These are phyloP conservation scores for Gasterosteus aculeatus DNA, from an alignment of 2,113 vertebrate genomes.

Conservation along the genomic window DNA sequence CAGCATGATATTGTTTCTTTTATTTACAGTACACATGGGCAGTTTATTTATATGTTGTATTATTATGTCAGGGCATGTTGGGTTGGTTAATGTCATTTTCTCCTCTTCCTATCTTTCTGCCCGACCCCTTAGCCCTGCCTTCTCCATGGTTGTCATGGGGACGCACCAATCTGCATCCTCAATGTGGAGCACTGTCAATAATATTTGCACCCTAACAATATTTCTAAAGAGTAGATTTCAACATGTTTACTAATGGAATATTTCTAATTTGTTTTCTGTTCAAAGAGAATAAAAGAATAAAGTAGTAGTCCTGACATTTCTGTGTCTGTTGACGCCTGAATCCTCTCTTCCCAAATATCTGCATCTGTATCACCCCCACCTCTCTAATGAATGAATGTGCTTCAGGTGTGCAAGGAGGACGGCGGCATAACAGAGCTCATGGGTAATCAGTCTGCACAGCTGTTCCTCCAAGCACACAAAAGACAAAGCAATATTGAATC, in stretches of 20 bases:
- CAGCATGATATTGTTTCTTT: constrained; percentile 61
- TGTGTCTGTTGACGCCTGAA: constrained; percentile 7
- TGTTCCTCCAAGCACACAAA: constrained; percentile 22
- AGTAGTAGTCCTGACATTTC: constrained; percentile 66
- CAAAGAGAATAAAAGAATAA: constrained; percentile 80
- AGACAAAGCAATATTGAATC: constrained; percentile 30
- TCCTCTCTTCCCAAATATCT: not conserved
- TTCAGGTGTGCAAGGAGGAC: constrained; percentile 55
- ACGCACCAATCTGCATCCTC: constrained; percentile 66
- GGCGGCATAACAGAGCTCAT: constrained; percentile 45
- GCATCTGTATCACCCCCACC: constrained; percentile 1
- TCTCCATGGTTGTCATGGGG: constrained; percentile 72
- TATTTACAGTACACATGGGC: constrained; percentile 40
- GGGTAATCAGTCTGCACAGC: constrained; percentile 49
- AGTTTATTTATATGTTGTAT: constrained; percentile 46
- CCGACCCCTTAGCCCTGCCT: constrained; percentile 18
- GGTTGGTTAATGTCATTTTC: constrained; percentile 70
- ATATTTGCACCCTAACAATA: constrained; percentile 75
- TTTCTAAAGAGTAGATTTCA: constrained; percentile 76
- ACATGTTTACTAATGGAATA: constrained; percentile 77
- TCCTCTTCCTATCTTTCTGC: constrained; percentile 26
- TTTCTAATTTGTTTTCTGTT: constrained; percentile 80
- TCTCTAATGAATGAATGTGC: constrained; percentile 56
- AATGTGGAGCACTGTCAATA: constrained; percentile 71
- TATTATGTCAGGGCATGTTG: constrained; percentile 76